Evolutionary conservation across 2,797 vertebrate species (phyloP).

Genomic region (Macrochelys suwanniensis): DNA sequence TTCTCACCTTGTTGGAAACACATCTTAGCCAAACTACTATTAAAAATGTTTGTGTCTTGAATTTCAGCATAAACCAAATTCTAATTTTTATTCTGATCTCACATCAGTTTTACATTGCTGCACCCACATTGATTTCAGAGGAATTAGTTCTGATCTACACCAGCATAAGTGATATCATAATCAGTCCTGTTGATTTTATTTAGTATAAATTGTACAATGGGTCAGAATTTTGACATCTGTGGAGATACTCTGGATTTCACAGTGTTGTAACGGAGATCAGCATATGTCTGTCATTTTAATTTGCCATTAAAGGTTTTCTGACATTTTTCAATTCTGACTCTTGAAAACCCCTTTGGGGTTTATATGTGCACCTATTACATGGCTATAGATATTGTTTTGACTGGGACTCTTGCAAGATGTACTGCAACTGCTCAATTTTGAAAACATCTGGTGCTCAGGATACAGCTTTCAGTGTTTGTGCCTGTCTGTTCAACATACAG

Average conservation of each 20-base stretch:
- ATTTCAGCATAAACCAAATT: not conserved
- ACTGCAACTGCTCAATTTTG: not conserved
- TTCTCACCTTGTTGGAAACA: conserved; percentile 35
- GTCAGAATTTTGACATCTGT: not conserved
- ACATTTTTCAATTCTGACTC: not conserved
- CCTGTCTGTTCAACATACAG: conserved; percentile 37
- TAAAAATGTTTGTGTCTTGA: not conserved
- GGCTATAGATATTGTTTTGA: conserved; percentile 35
- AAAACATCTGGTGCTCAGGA: conserved; percentile 23
- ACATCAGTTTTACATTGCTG: not conserved
- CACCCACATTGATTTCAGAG: not conserved
- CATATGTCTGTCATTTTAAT: not conserved
- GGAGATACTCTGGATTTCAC: not conserved
- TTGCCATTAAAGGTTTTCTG: not conserved
- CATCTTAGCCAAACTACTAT: not conserved
- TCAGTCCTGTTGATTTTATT: not conserved
- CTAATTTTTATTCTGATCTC: not conserved
- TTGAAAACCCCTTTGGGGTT: not conserved
- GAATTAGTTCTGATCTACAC: not conserved
- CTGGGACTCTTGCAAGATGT: not conserved
- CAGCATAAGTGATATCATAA: not conserved
- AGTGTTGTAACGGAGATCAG: not conserved
- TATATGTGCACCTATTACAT: not conserved
- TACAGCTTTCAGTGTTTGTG: conserved; percentile 24
- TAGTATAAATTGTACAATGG: not conserved